phyloP scores from a whole-genome alignment of 2,888 invertebrate species.

The Heteromurus nitidus region DNA sequence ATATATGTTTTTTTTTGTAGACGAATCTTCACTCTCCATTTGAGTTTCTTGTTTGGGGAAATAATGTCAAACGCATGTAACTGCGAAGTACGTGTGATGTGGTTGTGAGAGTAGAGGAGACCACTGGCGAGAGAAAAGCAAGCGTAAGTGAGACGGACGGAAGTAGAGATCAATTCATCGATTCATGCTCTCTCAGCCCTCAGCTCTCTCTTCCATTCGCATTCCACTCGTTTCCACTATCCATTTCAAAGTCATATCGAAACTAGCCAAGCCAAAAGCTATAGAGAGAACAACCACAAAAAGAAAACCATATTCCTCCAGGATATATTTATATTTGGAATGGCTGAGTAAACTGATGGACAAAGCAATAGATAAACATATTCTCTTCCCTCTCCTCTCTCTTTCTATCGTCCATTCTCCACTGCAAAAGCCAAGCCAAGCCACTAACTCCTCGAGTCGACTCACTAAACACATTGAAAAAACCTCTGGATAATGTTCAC shows the following conservation, averaged over 20 bases:
- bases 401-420: too few relatives aligned
- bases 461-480: neutral
- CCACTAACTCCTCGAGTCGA: too few relatives aligned
- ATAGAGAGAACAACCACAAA: neutral
- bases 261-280: neutral
- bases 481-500: constrained; percentile 15
- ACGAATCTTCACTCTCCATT: neutral
- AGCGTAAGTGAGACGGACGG: neutral
- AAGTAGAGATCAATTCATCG: constrained; percentile 2
- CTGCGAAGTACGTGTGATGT: neutral
- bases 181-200: neutral
- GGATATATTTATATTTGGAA: too few relatives aligned
- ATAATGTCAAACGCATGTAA: neutral
- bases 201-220: neutral
- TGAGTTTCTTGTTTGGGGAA: neutral
- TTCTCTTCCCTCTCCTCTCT: neutral
- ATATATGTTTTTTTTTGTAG: neutral
- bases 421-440: too few relatives aligned
- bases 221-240: neutral
- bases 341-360: constrained; percentile 4
- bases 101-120: neutral
- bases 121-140: neutral
- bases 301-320: neutral
- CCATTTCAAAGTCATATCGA: constrained; percentile 26
- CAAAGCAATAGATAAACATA: neutral